Percentiles rank a stretch among this genome's conserved stretches.
Conservation (phyloP, 2,888 invertebrate species). For the Pachydiplax longipennis region DNA sequence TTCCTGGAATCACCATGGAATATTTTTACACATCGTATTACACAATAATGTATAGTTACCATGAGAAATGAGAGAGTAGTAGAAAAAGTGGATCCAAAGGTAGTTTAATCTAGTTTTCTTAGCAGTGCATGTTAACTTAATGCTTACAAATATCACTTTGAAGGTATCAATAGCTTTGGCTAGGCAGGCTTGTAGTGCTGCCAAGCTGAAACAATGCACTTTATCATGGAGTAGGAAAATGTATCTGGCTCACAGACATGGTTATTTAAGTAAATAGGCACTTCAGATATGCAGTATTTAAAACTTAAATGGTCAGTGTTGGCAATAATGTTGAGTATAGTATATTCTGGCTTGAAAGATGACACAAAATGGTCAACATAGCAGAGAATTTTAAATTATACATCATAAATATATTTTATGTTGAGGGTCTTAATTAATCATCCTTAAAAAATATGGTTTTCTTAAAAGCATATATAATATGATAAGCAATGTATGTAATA, state of each 20-base stretch:
- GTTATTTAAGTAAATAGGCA: not conserved
- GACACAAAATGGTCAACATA: not conserved
- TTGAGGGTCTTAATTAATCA: no score
- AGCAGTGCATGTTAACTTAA: slow-evolving; percentile 27
- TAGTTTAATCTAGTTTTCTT: slow-evolving; percentile 20
- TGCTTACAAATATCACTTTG: not conserved
- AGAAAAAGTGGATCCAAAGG: slow-evolving; percentile 21
- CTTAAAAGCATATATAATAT: no score
- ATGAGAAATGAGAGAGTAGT: not conserved
- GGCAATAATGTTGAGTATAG: not conserved
- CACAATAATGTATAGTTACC: not conserved
- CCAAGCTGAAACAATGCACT: not conserved
- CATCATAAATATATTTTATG: not conserved
- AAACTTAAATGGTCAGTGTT: not conserved
- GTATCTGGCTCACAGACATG: not conserved
- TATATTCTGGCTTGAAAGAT: not conserved
- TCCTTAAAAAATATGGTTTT: no score
- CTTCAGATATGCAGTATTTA: not conserved
- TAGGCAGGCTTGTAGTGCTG: slow-evolving; percentile 35
- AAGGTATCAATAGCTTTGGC: not conserved
- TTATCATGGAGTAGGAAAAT: not conserved
- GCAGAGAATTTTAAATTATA: not conserved
- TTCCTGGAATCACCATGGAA: not conserved
- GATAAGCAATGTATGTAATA: no score
- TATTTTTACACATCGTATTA: not conserved